phyloP scores from a whole-genome alignment of 2,888 invertebrate species.

The Eurytoma adleriae region DNA sequence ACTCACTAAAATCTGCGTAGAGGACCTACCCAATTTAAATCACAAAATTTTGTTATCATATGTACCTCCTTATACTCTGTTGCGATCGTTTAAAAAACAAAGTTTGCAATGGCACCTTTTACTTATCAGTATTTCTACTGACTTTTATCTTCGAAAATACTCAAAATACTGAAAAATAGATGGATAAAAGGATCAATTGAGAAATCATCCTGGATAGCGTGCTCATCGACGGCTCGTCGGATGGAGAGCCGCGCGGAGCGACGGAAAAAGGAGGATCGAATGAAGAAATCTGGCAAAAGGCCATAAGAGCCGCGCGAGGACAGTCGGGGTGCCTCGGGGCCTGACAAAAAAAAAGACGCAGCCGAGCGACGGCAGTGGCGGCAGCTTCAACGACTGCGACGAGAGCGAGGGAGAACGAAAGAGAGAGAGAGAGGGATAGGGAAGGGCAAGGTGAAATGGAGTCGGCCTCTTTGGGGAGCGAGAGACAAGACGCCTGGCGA shows the following conservation, averaged over 20 bases:
- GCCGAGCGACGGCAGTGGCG: slow-evolving; percentile 39
- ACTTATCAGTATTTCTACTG: too few species aligned
- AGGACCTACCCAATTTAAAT: too few species aligned
- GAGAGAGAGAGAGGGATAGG: slow-evolving; percentile 55
- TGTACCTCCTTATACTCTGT: too few species aligned
- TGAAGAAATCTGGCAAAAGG: slow-evolving; percentile 13
- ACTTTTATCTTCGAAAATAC: too few species aligned
- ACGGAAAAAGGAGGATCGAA: slow-evolving; percentile 18
- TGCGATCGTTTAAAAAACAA: too few species aligned
- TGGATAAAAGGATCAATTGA: slow-evolving; percentile 17
- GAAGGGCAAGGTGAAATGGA: slow-evolving; percentile 63
- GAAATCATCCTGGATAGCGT: slow-evolving; percentile 30
- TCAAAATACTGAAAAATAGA: too few species aligned
- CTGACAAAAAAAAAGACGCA: slow-evolving; percentile 12
- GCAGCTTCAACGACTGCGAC: too few species aligned
- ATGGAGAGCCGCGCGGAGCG: slow-evolving; percentile 31
- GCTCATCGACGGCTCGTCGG: slow-evolving; percentile 24
- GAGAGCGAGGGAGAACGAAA: slow-evolving; percentile 50
- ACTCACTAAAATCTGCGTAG: too few species aligned
- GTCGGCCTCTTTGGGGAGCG: slow-evolving; percentile 61
- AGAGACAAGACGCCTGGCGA: slow-evolving; percentile 71
- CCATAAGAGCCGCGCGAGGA: neutral
- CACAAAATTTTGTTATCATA: too few species aligned
- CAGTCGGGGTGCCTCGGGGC: neutral
- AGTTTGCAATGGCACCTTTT: too few species aligned